phyloP scores from a whole-genome alignment of 2,113 vertebrate species.

The Ellobius talpinus region DNA sequence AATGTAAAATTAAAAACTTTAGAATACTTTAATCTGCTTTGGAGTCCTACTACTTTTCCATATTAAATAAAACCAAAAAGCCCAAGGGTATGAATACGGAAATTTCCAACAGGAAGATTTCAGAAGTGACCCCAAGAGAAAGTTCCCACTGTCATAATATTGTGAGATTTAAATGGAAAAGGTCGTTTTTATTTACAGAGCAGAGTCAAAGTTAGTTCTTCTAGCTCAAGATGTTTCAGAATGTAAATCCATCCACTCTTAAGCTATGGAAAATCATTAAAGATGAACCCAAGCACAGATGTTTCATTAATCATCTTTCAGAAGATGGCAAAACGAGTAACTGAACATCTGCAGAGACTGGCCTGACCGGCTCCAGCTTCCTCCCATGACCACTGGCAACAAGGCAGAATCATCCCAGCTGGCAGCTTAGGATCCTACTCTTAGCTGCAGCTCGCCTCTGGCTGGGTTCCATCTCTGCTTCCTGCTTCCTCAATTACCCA shows the following conservation, averaged over 20 bases:
- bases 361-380: background rate
- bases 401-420: background rate
- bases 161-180: slow-evolving; percentile 25
- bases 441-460: background rate
- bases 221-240: background rate
- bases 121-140: background rate
- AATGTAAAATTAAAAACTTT: background rate
- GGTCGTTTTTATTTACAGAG: background rate
- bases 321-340: background rate
- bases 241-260: background rate
- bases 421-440: background rate
- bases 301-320: background rate
- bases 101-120: background rate
- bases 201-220: slow-evolving; percentile 42
- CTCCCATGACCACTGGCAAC: background rate
- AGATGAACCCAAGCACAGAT: background rate
- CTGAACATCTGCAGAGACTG: background rate
- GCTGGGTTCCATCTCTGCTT: background rate
- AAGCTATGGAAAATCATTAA: slow-evolving; percentile 12
- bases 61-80: background rate
- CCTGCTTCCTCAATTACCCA: background rate
- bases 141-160: background rate
- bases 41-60: background rate
- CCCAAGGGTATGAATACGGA: background rate
- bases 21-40: background rate